A percentile compares a stretch with the other conserved stretches of the same genome.
These are phyloP conservation scores for Saturnia japonica DNA, from an alignment of 2,888 invertebrate species.

Conservation along the genomic window DNA sequence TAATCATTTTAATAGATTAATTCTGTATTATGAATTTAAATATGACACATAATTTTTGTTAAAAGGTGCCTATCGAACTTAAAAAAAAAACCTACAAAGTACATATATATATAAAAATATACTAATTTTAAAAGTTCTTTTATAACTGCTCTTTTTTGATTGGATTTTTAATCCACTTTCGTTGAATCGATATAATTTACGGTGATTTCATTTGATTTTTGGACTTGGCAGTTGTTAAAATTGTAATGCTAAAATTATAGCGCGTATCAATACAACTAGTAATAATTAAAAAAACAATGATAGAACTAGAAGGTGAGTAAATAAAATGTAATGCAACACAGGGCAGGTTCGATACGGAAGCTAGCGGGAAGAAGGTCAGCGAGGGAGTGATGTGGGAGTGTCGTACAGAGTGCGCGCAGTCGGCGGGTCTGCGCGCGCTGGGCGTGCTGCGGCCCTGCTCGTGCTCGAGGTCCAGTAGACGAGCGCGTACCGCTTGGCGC, in stretches of 20 bases:
- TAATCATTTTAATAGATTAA: neutral
- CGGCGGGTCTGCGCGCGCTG: slow-evolving; percentile 57
- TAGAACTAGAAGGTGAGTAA: neutral
- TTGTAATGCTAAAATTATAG: too few species aligned
- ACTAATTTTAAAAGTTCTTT: too few species aligned
- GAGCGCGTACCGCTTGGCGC: slow-evolving; percentile 61
- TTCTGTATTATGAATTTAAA: neutral
- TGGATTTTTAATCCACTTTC: too few species aligned
- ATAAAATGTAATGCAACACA: neutral
- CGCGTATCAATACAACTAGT: too few species aligned
- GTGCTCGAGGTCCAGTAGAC: slow-evolving; percentile 76
- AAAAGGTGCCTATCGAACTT: too few species aligned
- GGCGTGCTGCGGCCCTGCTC: slow-evolving; percentile 79
- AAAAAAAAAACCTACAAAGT: too few species aligned
- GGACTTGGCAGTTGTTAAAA: too few species aligned
- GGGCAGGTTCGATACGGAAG: slow-evolving; percentile 1
- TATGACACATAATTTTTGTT: neutral
- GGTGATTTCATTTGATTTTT: too few species aligned
- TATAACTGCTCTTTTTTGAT: too few species aligned
- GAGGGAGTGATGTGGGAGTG: slow-evolving; percentile 20
- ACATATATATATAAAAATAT: too few species aligned
- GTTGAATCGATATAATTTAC: too few species aligned
- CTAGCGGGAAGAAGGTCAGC: neutral
- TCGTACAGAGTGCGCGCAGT: slow-evolving; percentile 49
- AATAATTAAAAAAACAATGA: too few species aligned